Percentiles rank a stretch among this genome's conserved stretches.
phyloP scores from a whole-genome alignment of 2,113 vertebrate species.

The Nothoprocta perdicaria region DNA sequence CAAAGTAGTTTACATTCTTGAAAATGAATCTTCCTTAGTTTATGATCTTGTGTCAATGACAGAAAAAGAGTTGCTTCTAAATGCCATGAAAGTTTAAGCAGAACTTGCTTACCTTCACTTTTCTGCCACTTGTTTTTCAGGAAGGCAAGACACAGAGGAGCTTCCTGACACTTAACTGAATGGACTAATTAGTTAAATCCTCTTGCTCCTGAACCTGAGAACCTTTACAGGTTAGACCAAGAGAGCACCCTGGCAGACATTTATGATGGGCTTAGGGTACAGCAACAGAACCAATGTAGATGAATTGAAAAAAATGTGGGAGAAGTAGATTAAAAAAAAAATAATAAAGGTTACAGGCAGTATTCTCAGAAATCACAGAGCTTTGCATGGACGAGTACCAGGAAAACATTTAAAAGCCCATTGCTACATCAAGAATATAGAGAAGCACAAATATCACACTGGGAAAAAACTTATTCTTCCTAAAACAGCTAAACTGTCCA shows the following conservation, averaged over 20 bases:
- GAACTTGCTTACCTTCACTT: not conserved
- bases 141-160: not conserved
- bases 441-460: not conserved
- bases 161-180: not conserved
- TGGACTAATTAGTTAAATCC: constrained; percentile 18
- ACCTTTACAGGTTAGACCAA: not conserved
- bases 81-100: not conserved
- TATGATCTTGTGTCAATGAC: not conserved
- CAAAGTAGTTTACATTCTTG: not conserved
- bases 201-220: not conserved
- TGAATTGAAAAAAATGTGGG: not conserved
- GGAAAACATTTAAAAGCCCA: not conserved
- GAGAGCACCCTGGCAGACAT: not conserved
- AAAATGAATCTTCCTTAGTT: not conserved
- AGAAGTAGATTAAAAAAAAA: not conserved
- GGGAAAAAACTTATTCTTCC: not conserved
- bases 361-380: not conserved
- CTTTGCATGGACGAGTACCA: not conserved
- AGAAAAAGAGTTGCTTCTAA: not conserved
- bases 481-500: not conserved
- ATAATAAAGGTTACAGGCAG: not conserved
- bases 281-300: not conserved
- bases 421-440: not conserved
- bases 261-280: not conserved
- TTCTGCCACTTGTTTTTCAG: not conserved